Conservation (phyloP, 2,797 vertebrate species). For the Calcarius lapponicus region DNA sequence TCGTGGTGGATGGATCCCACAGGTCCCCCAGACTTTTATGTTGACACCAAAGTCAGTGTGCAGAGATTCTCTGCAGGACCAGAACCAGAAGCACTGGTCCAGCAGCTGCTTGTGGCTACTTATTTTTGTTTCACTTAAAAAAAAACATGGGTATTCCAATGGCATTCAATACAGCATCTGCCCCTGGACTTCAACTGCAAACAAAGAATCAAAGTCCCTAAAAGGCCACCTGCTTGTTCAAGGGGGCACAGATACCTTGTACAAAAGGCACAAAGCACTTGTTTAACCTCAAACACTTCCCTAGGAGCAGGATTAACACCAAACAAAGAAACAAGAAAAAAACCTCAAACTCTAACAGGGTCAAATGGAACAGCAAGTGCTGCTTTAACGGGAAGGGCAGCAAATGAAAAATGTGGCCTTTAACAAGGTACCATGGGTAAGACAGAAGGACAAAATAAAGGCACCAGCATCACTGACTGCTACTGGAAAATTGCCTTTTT, state of each 20-base stretch:
- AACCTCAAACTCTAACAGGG: fast-evolving
- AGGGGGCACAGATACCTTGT: not conserved
- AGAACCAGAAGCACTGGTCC: not conserved
- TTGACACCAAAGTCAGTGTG: not conserved
- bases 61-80: not conserved
- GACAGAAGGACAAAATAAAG: not conserved
- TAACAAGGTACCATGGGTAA: not conserved
- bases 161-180: not conserved
- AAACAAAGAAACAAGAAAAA: not conserved
- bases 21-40: not conserved
- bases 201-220: not conserved
- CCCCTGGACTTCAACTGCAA: not conserved
- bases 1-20: not conserved
- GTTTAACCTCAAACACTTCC: not conserved
- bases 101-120: not conserved
- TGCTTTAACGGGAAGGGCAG: not conserved
- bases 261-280: not conserved
- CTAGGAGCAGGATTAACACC: not conserved
- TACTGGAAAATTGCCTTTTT: not conserved
- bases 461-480: not conserved
- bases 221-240: not conserved
- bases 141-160: not conserved
- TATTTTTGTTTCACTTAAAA: not conserved
- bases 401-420: not conserved
- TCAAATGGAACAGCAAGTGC: not conserved